Base-by-base conservation (phyloP, 1,140 invertebrate species). In the Heliconius himera region DNA sequence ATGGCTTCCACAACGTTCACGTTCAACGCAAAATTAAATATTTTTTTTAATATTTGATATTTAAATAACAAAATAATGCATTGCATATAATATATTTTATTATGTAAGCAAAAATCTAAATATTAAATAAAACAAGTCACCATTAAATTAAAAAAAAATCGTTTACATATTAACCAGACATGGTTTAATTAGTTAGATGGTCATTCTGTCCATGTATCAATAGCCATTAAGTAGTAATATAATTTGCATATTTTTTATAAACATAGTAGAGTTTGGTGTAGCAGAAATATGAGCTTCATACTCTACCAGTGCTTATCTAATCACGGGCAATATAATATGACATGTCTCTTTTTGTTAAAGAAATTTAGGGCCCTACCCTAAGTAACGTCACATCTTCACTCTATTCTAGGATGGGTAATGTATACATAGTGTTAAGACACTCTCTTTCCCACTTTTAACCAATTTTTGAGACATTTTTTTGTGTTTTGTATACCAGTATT, bases 181-280 rank as follows among this genome's bases (percentile, higher is more conserved):
- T 9, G 22, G n/a, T 66, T 66, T 66, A 66, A 66, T 66, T 66
- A 66, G 60, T 66, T 66, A 22, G 60, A 66, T 29, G 9, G 26
- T 66, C 29, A 66, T 66, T 66, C 22, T 66, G 54, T 66, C 22
- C 60, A 66, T 29, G 60, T 66, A 29, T 66, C 60, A 66, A 66
- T 66, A n/a, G 22, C 60, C 60, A 66, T 66, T 66, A 66, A 66
- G 9, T 29, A 26, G 60, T 29, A 29, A 66, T 66, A 26, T 13
- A 26, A 66, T 66, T 66, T 66, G 26, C 60, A 66, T 66, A 66
- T 66, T 66, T 66, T 66, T 66, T 66, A n/a, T 60, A 66, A 66
- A 66, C 13, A 18, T 66, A 60, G 22, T 60, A 29, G 9, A 18
- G 60, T 4, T 66, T 29, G 2, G 26, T 29, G 22, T 11, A 6